Percentiles rank a stretch among this genome's conserved stretches.
Evolutionary conservation across 1,140 invertebrate genomes (phyloP).

Genomic region (Centruroides vittatus): DNA sequence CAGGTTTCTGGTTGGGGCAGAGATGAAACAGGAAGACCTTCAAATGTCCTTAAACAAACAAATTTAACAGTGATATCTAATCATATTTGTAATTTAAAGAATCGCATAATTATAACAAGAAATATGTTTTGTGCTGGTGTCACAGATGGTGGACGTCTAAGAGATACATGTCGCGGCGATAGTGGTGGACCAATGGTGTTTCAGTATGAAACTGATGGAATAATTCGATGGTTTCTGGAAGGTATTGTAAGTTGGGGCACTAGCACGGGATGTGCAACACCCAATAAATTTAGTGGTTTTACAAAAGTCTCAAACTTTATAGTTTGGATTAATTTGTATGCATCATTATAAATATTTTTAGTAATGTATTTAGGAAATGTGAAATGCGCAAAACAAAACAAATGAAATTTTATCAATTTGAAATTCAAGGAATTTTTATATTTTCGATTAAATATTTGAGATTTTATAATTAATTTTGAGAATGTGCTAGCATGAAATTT

Average conservation of each 20-base stretch:
- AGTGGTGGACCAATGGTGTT: conserved; percentile 44
- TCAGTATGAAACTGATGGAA: background rate
- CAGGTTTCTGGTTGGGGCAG: conserved; percentile 10
- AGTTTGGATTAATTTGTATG: conserved; percentile 6
- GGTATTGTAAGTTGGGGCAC: conserved; percentile 17
- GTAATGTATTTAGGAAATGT: no score
- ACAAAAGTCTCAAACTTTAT: conserved; percentile 10
- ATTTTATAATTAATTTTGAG: no score
- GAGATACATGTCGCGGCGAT: conserved; percentile 77
- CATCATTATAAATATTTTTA: no score
- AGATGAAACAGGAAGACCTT: conserved; percentile 2
- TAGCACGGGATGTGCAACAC: conserved; percentile 8
- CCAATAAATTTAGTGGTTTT: conserved; percentile 9
- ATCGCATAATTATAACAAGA: conserved; percentile 37
- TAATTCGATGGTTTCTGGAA: conserved; percentile 12
- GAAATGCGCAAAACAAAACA: no score
- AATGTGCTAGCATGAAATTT: no score
- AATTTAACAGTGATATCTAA: conserved; percentile 2
- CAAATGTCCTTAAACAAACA: conserved; percentile 1
- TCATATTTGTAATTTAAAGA: conserved; percentile 3
- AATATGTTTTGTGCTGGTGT: conserved; percentile 84
- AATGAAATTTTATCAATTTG: no score
- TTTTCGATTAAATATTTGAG: no score
- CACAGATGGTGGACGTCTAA: conserved; percentile 48
- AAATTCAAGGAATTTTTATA: no score